phyloP scores from a whole-genome alignment of 2,113 vertebrate genomes.

The Struthio camelus region DNA sequence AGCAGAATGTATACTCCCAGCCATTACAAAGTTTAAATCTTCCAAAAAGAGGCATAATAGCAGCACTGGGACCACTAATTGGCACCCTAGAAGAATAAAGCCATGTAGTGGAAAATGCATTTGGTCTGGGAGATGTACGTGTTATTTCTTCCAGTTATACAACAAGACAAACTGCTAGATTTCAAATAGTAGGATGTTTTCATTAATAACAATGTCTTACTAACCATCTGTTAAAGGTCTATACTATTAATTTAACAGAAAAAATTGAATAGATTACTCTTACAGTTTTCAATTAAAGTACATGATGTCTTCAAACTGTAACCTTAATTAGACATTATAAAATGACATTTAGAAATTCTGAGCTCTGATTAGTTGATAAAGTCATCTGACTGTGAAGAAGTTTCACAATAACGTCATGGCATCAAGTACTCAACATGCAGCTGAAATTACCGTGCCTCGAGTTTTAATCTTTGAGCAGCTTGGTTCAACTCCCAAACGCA shows the following conservation, averaged over 20 bases:
- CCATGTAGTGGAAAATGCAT: fast-evolving
- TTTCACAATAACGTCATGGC: neutral
- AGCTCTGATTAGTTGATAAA: neutral
- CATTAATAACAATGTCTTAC: constrained; percentile 56
- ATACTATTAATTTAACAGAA: constrained; percentile 64
- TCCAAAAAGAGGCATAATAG: neutral
- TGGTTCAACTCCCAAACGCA: neutral
- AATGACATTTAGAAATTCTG: constrained; percentile 72
- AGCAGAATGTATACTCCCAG: neutral
- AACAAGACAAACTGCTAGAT: neutral
- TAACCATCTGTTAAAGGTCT: constrained; percentile 70
- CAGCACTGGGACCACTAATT: neutral
- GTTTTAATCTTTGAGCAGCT: fast-evolving
- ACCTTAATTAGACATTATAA: constrained; percentile 72
- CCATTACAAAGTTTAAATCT: neutral
- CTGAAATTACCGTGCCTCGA: neutral
- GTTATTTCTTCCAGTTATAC: neutral
- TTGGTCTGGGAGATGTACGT: neutral
- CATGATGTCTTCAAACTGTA: constrained; percentile 73
- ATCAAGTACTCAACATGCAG: fast-evolving
- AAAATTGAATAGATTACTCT: constrained; percentile 60
- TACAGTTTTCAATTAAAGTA: constrained; percentile 75
- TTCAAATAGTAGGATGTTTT: constrained; percentile 9
- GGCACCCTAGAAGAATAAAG: neutral
- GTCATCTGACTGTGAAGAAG: neutral